Evolutionary conservation across 2,888 invertebrate genomes (phyloP), one percentile per base, ranked within the genome.

Genomic region (Nebria brevicollis): DNA sequence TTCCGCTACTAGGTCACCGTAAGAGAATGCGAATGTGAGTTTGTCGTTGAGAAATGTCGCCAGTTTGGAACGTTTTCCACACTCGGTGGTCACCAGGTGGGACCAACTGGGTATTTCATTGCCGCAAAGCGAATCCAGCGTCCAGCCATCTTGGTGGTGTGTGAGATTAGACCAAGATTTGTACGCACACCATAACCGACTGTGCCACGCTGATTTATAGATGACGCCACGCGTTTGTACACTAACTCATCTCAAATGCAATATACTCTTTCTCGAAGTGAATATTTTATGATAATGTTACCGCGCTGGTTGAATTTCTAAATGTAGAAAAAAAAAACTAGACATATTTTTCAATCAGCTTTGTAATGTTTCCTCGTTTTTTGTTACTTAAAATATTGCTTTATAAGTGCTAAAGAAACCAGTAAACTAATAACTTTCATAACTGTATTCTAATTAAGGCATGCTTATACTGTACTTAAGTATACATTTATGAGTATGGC

Each of bases 271-370:
- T 84, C 85, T 13, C 73, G 82, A 84, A 34, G 86, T 86, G 86
- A 86, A 86, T 86, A 86, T 86, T 86, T 86, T 86, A 86, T 86
- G 86, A 86, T 86, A 86, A 86, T 86, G 86, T 85, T 80, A 66
- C 78, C 70, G 54, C 13, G 8, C 7, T 72, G 81, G 76, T 81
- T 81, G 77, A 81, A 81, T 81, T 81, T 76, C 77, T 77, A 66
- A 77, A 81, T 76, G 72, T 81, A 75, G 70, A 75, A 81, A 81
- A 66, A 73, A 73, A 77, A 76, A 8, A 54, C 54, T 54, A 8
- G 13, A 54, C 2, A 54, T 54, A 54, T 54, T 54, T 54, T 54
- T 8, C 54, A 54, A 54, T 54, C 54, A 34, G 34, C 34, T 34
- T 2, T 34, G 34, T 34, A 4, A 34, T 5, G 5, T 34, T 34